Conservation (phyloP, 2,113 vertebrate species). For the Oryzias celebensis region DNA sequence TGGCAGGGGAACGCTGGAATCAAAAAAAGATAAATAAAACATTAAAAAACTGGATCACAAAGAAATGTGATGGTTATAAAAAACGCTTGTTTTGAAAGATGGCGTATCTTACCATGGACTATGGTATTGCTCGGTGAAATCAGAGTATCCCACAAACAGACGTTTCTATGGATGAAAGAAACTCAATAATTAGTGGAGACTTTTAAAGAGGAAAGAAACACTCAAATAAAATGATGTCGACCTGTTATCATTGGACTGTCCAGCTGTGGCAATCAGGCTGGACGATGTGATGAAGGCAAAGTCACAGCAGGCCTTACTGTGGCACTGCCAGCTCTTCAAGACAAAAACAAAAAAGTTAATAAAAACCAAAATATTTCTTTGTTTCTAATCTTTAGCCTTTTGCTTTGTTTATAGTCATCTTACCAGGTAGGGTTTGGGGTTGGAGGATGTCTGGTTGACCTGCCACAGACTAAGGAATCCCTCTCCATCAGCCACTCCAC, state of each 20-base stretch:
- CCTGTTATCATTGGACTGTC: constrained; percentile 96
- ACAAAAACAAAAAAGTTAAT: not conserved
- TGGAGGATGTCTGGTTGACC: constrained; percentile 94
- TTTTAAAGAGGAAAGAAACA: not conserved
- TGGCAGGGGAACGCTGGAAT: constrained; percentile 91
- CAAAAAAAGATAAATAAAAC: not conserved
- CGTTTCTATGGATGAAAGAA: constrained; percentile 78
- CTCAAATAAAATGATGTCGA: constrained; percentile 37
- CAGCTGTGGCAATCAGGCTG: constrained; percentile 93
- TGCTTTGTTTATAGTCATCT: constrained; percentile 44
- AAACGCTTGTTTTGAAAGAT: not conserved
- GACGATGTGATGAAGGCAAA: constrained; percentile 97
- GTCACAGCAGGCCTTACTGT: constrained; percentile 92
- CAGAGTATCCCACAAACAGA: constrained; percentile 92
- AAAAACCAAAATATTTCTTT: not conserved
- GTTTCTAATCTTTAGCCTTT: too few species aligned
- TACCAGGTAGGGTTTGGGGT: constrained; percentile 97
- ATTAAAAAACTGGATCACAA: not conserved
- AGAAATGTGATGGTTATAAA: not conserved
- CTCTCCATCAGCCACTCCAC: constrained; percentile 96
- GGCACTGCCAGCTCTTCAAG: constrained; percentile 94
- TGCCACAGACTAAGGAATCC: constrained; percentile 98
- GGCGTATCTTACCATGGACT: constrained; percentile 82
- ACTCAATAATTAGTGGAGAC: not conserved
- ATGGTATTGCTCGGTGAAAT: constrained; percentile 86